Evolutionary conservation across 2,797 vertebrate species (phyloP), one percentile per base, ranked within the genome.

Genomic region (Masticophis lateralis): DNA sequence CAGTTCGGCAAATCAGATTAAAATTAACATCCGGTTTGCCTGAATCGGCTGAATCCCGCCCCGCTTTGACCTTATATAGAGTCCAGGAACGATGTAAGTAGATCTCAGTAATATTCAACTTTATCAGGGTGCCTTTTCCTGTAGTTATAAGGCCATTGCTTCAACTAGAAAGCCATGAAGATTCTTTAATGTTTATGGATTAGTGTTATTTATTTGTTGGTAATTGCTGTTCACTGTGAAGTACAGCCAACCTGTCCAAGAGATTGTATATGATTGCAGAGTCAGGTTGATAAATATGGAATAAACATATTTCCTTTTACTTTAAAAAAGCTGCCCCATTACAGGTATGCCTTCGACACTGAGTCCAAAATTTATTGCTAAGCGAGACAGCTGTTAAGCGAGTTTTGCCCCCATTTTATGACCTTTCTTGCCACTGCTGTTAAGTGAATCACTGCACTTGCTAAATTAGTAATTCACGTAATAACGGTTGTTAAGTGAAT

Each of bases 111-210:
- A 91, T 94, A 32, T 79, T 0, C 3, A 60, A 9, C 7, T 0
- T 0, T 7, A 27, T 94, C 91, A 87, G 87, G 91, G 11, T 22
- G 47, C 25, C 25, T 3, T 63, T 87, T 53, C 43, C 53, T 60
- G 14, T 4, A 3, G 12, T 47, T n/a, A 27, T 4, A 28, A 63
- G 13, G 66, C 53, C 22, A 55, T 11, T 14, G 27, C 6, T 22
- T 57, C 22, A 16, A 32, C 1, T 94, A 95, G 96, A 96, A 96
- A 97, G 95, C 95, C 95, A 96, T 96, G 94, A 92, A n/a, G 90
- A 94, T 95, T 95, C 92, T 93, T 51, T 0, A 4, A 90, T 93
- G 53, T 10, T 89, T 89, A 87, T 94, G 95, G 93, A 2, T 0
- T n/a, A 43, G 20, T 79, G 74, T 79, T 87, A 7, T 86, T 55